Percentiles rank a stretch among this genome's conserved stretches.
Conservation (phyloP, 2,888 invertebrate genomes). For the Invenusta paracnida region DNA sequence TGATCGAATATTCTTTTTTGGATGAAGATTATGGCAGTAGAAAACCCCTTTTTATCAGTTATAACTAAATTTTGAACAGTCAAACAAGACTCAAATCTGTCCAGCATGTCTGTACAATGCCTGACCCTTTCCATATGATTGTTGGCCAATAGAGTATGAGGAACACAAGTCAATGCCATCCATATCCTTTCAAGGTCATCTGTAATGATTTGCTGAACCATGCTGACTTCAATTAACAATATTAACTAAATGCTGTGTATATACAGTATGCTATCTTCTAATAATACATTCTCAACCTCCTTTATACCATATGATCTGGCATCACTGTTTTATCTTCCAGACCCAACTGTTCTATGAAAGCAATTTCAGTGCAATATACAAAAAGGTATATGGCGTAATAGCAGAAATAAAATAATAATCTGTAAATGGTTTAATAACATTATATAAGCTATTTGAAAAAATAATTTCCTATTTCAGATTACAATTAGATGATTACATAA, state of each 20-base stretch:
- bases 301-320: not conserved
- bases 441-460: too few species aligned
- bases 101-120: not conserved
- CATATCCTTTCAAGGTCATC: conserved; percentile 1
- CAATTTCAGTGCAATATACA: not conserved
- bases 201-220: conserved; percentile 2
- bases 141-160: conserved; percentile 3
- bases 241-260: not conserved
- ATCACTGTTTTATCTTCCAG: not conserved
- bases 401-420: not conserved
- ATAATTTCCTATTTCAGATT: too few species aligned
- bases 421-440: not conserved
- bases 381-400: not conserved
- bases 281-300: not conserved
- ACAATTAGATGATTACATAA: too few species aligned
- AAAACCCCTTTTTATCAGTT: not conserved
- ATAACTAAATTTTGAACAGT: not conserved
- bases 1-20: not conserved
- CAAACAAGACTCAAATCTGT: not conserved
- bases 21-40: not conserved
- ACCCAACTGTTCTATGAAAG: not conserved
- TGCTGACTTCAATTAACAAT: not conserved
- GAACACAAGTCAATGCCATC: not conserved
- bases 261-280: not conserved
- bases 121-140: not conserved